Conservation (phyloP, 2,888 invertebrate species). For the Agrotis exclamationis region DNA sequence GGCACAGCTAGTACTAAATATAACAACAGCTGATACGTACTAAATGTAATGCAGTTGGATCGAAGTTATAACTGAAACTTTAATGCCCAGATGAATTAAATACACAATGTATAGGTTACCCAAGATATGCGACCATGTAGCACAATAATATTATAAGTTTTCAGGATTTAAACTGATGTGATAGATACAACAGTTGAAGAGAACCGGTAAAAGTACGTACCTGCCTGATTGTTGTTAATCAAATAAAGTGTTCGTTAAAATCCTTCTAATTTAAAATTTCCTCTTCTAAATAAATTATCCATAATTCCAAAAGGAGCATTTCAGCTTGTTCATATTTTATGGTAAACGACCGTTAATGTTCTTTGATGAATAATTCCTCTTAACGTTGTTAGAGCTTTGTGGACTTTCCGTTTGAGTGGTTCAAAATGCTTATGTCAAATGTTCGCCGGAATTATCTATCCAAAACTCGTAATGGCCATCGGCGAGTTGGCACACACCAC, state of each 20-base stretch:
- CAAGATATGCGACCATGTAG: background rate
- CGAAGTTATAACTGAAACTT: background rate
- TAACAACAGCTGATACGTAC: too few species aligned
- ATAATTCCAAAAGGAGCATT: constrained; percentile 35
- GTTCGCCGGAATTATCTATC: constrained; percentile 59
- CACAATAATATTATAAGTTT: background rate
- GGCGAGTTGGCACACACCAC: constrained; percentile 66
- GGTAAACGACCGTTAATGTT: constrained; percentile 41
- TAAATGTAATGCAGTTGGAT: background rate
- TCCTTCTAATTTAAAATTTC: constrained; percentile 2
- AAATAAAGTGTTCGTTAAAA: constrained; percentile 14
- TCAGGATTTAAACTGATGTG: background rate
- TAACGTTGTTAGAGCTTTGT: constrained; percentile 47
- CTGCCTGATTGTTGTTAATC: background rate
- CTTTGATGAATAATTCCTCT: constrained; percentile 56
- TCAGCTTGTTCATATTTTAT: constrained; percentile 49
- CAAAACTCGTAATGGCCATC: constrained; percentile 69
- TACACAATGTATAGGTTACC: background rate
- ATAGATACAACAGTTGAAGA: background rate
- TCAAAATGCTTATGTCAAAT: constrained; percentile 52
- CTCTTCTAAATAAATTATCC: constrained; percentile 27
- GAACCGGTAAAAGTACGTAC: background rate
- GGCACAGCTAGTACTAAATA: too few species aligned
- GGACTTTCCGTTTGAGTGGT: constrained; percentile 40
- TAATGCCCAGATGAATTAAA: background rate